Conservation (phyloP, 2,113 vertebrate genomes). For the Brachyhypopomus gauderio region DNA sequence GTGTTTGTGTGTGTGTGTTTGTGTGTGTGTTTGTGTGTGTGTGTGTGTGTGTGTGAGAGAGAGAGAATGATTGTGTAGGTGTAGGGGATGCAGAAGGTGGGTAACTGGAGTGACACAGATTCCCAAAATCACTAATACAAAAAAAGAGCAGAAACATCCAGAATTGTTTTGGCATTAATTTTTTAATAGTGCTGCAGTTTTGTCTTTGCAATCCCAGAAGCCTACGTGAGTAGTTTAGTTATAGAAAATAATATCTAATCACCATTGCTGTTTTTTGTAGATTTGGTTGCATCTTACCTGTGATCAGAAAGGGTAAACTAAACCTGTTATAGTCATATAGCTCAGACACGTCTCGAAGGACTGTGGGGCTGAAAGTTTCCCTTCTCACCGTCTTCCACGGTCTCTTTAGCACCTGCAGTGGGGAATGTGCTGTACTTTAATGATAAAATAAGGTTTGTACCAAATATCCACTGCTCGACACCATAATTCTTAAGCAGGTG, state of each 20-base stretch:
- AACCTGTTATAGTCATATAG: background rate
- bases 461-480: background rate
- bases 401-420: background rate
- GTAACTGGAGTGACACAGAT: background rate
- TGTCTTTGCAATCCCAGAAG: background rate
- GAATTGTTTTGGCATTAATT: background rate
- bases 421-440: background rate
- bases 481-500: background rate
- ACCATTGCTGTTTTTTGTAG: background rate
- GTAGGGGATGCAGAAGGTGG: background rate
- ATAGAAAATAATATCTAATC: background rate
- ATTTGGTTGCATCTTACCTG: background rate
- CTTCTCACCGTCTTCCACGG: background rate
- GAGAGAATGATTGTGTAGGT: background rate
- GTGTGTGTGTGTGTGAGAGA: background rate
- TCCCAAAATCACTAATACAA: background rate
- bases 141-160: background rate
- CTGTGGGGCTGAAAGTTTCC: background rate
- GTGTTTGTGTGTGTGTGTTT: background rate
- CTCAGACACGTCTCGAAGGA: background rate
- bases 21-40: conserved; percentile 2
- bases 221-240: background rate
- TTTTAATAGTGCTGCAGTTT: too few relatives aligned
- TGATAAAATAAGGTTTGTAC: background rate
- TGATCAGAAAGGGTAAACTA: background rate